Evolutionary conservation across 2,797 vertebrate genomes (phyloP).

Genomic region (Alauda arvensis): DNA sequence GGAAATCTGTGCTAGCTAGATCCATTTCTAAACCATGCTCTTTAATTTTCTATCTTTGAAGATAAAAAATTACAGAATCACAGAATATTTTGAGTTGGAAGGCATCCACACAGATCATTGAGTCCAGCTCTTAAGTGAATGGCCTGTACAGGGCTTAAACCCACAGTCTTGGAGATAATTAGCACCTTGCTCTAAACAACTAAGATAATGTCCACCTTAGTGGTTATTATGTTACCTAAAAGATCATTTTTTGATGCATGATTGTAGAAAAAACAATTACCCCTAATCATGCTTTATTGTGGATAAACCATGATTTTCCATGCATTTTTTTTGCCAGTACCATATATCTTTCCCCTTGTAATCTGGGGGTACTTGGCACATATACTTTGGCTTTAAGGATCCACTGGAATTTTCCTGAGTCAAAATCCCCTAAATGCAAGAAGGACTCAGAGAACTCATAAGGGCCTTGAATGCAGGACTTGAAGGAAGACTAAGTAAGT

Average conservation of each 20-base stretch:
- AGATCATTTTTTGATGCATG: background rate
- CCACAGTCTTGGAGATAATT: background rate
- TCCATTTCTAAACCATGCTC: background rate
- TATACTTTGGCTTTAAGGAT: background rate
- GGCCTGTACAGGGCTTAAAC: background rate
- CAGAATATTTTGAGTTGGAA: background rate
- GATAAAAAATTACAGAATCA: background rate
- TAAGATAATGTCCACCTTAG: background rate
- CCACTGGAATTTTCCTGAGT: background rate
- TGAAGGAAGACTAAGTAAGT: background rate
- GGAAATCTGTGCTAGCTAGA: background rate
- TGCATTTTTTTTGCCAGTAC: background rate
- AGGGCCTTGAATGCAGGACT: background rate
- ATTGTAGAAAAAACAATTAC: background rate
- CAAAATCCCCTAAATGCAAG: background rate
- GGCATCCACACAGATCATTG: background rate
- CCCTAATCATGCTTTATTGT: rapidly evolving
- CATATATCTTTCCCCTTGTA: background rate
- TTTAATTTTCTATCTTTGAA: background rate
- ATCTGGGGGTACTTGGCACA: background rate
- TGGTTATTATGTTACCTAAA: background rate
- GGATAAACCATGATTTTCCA: background rate
- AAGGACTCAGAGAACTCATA: background rate
- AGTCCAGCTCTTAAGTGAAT: background rate
- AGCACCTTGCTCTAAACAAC: background rate